Evolutionary conservation across 2,113 vertebrate genomes (phyloP).

Genomic region (Chaetops frenatus): DNA sequence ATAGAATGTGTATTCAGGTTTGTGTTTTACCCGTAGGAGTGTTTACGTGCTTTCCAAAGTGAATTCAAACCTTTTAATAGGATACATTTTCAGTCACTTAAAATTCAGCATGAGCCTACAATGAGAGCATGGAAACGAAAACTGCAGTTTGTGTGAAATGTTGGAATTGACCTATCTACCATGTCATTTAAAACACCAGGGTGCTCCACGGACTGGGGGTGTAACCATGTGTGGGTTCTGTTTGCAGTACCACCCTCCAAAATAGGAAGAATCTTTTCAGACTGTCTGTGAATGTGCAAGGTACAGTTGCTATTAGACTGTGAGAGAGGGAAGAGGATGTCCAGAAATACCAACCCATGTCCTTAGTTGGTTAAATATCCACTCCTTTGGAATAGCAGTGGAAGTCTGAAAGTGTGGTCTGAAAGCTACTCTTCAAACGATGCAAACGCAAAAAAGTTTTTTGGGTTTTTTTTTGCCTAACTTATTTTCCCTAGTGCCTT

Average conservation of each 20-base stretch:
- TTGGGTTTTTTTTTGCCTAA: fast-evolving
- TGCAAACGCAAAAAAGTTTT: not conserved
- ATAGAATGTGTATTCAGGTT: not conserved
- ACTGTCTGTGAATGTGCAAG: not conserved
- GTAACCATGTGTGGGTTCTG: not conserved
- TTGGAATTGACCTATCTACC: not conserved
- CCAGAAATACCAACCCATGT: not conserved
- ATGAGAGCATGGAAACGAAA: not conserved
- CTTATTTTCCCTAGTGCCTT: not conserved
- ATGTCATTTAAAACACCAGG: not conserved
- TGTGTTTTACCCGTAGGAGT: not conserved
- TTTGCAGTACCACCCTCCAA: not conserved
- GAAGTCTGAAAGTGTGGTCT: not conserved
- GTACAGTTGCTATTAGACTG: not conserved
- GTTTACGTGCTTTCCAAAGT: not conserved
- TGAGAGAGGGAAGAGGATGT: not conserved
- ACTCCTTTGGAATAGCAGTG: not conserved
- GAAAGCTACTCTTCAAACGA: not conserved
- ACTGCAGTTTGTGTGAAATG: not conserved
- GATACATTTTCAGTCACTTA: not conserved
- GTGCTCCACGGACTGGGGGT: not conserved
- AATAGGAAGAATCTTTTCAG: not conserved
- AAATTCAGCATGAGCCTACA: not conserved
- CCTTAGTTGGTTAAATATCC: not conserved
- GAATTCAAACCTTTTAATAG: not conserved